Conservation (phyloP, 2,797 vertebrate species). For the Bovichtus variegatus region DNA sequence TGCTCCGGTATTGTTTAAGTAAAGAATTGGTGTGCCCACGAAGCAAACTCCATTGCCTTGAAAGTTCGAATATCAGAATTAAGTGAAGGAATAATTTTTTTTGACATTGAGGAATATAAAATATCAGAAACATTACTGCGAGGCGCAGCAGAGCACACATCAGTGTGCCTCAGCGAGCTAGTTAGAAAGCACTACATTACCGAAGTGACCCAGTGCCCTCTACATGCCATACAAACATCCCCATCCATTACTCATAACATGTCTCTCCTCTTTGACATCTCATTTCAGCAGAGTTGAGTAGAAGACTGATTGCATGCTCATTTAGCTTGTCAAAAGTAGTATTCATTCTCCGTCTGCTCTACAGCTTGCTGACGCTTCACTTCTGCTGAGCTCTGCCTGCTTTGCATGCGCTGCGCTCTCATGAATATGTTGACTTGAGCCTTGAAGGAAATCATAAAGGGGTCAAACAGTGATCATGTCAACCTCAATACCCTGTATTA, state of each 20-base stretch:
- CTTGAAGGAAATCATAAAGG: constrained; percentile 52
- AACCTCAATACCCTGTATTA: constrained; percentile 28
- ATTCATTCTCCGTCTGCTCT: constrained; percentile 15
- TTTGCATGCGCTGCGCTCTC: constrained; percentile 34
- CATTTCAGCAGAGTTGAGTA: constrained; percentile 26
- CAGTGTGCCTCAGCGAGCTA: constrained; percentile 4
- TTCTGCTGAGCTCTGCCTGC: constrained; percentile 35
- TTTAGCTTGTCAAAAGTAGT: constrained; percentile 40
- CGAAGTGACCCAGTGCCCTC: constrained; percentile 14
- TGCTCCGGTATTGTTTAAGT: constrained; percentile 13
- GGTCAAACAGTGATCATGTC: constrained; percentile 46
- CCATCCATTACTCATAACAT: constrained; percentile 15
- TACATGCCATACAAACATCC: constrained; percentile 23
- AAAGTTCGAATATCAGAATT: background rate
- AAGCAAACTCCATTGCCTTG: background rate
- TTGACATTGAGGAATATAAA: constrained; percentile 8
- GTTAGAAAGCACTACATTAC: constrained; percentile 11
- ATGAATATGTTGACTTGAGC: constrained; percentile 55
- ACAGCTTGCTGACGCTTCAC: constrained; percentile 40
- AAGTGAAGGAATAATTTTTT: background rate
- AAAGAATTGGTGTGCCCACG: background rate
- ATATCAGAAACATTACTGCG: constrained; percentile 8
- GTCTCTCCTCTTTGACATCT: constrained; percentile 34
- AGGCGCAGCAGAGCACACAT: background rate
- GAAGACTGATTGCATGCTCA: constrained; percentile 33